These are phyloP conservation scores for Ephydatia muelleri DNA, from an alignment of 37 sponge, comb jelly and placozoan species.

Conservation along the genomic window DNA sequence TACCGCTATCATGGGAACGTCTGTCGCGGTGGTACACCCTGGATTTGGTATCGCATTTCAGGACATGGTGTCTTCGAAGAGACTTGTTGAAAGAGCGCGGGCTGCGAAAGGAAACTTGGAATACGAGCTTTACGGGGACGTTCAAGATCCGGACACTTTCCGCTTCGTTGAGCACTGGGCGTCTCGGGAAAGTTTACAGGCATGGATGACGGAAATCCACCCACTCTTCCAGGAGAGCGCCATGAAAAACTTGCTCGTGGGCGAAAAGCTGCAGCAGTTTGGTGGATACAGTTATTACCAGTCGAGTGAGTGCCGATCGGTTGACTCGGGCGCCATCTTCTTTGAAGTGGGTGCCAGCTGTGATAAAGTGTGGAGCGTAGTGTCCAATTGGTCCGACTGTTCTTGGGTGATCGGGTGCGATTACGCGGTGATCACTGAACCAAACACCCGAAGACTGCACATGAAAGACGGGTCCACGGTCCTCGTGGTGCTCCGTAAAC, in stretches of 20 bases:
- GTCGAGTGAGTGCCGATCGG: background rate
- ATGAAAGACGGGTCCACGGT: background rate
- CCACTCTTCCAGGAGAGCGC: background rate
- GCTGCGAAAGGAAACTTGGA: background rate
- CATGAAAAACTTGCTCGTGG: background rate
- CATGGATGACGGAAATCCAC: background rate
- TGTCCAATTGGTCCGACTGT: background rate
- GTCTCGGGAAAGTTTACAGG: background rate
- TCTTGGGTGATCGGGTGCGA: background rate
- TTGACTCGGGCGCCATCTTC: background rate
- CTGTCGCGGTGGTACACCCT: background rate
- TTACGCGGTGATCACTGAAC: background rate
- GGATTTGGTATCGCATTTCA: background rate
- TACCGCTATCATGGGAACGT: background rate
- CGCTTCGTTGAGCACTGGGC: background rate
- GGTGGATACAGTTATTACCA: background rate
- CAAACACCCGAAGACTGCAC: background rate
- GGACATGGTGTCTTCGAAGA: background rate
- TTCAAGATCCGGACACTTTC: background rate
- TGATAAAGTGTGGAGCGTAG: background rate
- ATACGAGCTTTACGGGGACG: background rate
- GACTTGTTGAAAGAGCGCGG: no score
- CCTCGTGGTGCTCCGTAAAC: background rate
- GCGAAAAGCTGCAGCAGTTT: background rate
- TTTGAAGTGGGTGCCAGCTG: background rate